Evolutionary conservation across 2,797 vertebrate genomes (phyloP).

Genomic region (Pseudochromis fuscus): DNA sequence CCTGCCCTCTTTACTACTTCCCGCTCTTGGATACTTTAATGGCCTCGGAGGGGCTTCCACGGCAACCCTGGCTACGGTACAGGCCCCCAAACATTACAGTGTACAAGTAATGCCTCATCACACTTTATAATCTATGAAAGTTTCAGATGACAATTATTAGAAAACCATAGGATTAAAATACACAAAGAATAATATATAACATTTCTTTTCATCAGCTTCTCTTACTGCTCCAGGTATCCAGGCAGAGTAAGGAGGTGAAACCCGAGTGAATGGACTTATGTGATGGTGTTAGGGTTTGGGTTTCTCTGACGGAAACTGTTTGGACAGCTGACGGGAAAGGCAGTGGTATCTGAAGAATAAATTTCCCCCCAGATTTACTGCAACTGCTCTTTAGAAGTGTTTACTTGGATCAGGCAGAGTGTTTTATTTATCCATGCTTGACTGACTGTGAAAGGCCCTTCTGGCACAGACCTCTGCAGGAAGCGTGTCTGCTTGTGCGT

Average conservation of each 20-base stretch:
- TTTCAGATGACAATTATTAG: background rate
- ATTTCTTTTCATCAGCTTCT: background rate
- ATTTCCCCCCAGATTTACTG: conserved; percentile 46
- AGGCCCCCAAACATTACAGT: conserved; percentile 22
- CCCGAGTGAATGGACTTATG: conserved; percentile 29
- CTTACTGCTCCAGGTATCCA: background rate
- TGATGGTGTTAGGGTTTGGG: conserved; percentile 30
- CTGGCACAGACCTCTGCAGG: background rate
- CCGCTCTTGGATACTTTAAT: conserved; percentile 39
- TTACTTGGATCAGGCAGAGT: background rate
- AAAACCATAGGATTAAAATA: background rate
- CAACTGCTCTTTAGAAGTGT: conserved; percentile 11
- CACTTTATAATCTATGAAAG: background rate
- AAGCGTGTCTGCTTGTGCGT: background rate
- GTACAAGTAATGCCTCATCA: conserved; percentile 6
- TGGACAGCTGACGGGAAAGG: conserved; percentile 56
- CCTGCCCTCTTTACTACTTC: conserved; percentile 65
- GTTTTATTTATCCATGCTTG: conserved; percentile 34
- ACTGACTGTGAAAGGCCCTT: conserved; percentile 8
- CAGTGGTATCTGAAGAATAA: conserved; percentile 40
- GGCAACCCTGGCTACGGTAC: conserved; percentile 10
- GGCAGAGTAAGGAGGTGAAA: conserved; percentile 32
- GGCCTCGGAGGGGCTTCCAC: conserved; percentile 12
- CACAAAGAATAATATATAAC: background rate
- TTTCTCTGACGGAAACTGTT: conserved; percentile 63